phyloP scores from a whole-genome alignment of 2,888 invertebrate genomes.

The Phengaris alcon region DNA sequence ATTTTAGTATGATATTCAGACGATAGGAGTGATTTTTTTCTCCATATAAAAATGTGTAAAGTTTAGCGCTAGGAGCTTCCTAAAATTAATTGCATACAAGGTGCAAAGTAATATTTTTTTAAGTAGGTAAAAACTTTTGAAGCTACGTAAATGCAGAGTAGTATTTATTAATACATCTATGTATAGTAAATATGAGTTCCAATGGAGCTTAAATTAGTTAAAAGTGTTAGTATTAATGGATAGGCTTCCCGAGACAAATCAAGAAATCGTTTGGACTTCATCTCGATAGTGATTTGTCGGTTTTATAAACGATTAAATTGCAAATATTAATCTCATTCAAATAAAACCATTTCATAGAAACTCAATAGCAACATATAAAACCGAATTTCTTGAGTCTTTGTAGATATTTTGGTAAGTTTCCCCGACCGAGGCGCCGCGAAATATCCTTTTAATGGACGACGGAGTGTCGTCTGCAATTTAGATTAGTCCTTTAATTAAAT shows the following conservation, averaged over 20 bases:
- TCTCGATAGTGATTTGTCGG: background rate
- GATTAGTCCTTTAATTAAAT: constrained; percentile 80
- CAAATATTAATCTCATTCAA: background rate
- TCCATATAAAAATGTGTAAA: background rate
- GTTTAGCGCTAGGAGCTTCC: too few species aligned
- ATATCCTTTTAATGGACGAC: constrained; percentile 76
- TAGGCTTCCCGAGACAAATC: background rate
- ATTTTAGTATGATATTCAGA: background rate
- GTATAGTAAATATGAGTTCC: background rate
- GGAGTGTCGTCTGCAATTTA: constrained; percentile 79
- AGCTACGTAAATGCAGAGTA: too few species aligned
- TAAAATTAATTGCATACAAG: background rate
- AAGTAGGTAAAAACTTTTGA: too few species aligned
- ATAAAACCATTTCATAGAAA: background rate
- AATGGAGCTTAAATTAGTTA: background rate
- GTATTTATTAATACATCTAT: too few species aligned
- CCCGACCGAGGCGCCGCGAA: constrained; percentile 69
- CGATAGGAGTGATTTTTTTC: background rate
- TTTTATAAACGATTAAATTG: background rate
- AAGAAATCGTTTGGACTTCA: background rate
- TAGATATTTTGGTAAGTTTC: constrained; percentile 52
- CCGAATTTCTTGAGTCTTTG: background rate
- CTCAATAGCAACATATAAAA: constrained; percentile 2
- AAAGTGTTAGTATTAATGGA: background rate
- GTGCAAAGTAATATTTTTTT: too few species aligned